These are phyloP conservation scores for Phallusia fumigata DNA, from an alignment of 23 tunicate genomes.

Conservation along the genomic window DNA sequence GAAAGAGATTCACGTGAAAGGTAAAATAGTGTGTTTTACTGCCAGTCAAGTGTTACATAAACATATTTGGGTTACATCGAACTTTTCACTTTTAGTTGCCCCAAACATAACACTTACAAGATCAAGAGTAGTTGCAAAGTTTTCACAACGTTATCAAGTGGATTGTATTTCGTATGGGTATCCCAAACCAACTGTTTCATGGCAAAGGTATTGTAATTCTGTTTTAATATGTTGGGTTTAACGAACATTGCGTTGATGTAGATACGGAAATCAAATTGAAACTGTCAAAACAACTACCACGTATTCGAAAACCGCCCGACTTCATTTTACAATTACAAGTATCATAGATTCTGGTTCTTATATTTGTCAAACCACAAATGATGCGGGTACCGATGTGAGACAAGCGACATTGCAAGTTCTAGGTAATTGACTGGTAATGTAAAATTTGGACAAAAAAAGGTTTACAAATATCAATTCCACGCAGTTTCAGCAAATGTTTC, in stretches of 20 bases:
- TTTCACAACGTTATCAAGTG: background rate
- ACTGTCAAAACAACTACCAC: background rate
- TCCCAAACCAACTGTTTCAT: background rate
- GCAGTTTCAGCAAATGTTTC: background rate
- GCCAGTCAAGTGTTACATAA: too few species aligned
- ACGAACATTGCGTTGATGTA: background rate
- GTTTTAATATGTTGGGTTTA: background rate
- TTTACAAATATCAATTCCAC: background rate
- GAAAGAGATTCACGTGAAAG: background rate
- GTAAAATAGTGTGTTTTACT: background rate
- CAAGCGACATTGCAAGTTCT: background rate
- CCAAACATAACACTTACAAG: background rate
- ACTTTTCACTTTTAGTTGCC: background rate
- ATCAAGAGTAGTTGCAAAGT: background rate
- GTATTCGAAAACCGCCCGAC: background rate
- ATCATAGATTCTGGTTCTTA: background rate
- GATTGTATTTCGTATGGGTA: background rate
- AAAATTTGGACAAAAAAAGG: background rate
- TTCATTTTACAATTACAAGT: background rate
- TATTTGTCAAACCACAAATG: background rate
- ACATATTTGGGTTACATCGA: background rate
- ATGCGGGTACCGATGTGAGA: background rate
- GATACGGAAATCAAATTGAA: background rate
- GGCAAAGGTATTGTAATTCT: background rate
- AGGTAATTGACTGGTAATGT: background rate